Evolutionary conservation across 2,888 invertebrate species (phyloP).

Genomic region (Brachypterus glaber): DNA sequence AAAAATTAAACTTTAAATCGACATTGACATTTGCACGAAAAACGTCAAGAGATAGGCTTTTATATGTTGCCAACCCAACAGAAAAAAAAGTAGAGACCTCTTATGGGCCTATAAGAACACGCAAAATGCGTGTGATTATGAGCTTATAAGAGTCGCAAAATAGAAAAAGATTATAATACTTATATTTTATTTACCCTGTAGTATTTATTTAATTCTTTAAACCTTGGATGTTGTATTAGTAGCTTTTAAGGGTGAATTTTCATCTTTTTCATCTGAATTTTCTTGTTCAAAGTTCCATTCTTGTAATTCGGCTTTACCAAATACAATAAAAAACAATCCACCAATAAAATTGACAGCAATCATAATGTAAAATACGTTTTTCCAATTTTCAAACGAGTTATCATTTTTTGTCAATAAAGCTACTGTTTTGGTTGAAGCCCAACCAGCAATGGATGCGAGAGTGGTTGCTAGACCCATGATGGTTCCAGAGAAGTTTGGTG

Average conservation of each 20-base stretch:
- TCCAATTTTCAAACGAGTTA: neutral
- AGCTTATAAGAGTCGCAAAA: too few species aligned
- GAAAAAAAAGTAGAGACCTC: too few species aligned
- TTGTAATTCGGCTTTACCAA: neutral
- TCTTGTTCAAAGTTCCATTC: neutral
- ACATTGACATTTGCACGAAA: too few species aligned
- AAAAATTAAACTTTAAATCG: too few species aligned
- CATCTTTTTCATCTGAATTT: neutral
- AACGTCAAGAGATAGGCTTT: too few species aligned
- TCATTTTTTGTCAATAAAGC: neutral
- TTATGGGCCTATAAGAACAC: too few species aligned
- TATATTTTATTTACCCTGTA: too few species aligned
- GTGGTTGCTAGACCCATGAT: constrained; percentile 1
- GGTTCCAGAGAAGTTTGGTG: neutral
- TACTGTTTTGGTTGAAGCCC: neutral
- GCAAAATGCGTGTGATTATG: too few species aligned
- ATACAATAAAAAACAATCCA: constrained; percentile 1
- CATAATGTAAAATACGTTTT: neutral
- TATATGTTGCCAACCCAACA: too few species aligned
- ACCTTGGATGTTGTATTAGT: too few species aligned
- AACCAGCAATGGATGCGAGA: neutral
- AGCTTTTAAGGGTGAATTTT: neutral
- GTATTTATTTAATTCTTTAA: too few species aligned
- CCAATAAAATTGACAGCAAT: neutral
- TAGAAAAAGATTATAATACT: too few species aligned